Evolutionary conservation across 2,888 invertebrate genomes (phyloP).

Genomic region (Pyrocoelia pectoralis): DNA sequence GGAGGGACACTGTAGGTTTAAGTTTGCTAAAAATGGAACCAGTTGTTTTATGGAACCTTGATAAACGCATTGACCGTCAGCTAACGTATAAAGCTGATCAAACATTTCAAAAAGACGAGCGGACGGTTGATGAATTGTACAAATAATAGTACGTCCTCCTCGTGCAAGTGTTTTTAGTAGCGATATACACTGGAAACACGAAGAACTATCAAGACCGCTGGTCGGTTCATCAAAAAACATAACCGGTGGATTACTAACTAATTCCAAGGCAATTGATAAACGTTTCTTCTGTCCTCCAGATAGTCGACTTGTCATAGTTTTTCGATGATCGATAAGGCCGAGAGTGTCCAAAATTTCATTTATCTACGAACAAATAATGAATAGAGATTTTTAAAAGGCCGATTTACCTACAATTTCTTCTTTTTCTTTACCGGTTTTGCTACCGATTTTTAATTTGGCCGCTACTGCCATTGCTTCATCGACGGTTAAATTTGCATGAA

Average conservation of each 20-base stretch:
- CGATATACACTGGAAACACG: slow-evolving; percentile 93
- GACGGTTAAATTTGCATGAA: slow-evolving; percentile 91
- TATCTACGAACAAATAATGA: slow-evolving; percentile 67
- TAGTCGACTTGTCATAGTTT: slow-evolving; percentile 89
- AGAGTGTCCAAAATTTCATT: slow-evolving; percentile 91
- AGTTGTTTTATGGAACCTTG: slow-evolving; percentile 87
- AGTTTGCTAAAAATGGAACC: slow-evolving; percentile 80
- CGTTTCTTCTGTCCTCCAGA: slow-evolving; percentile 97
- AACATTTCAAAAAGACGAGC: slow-evolving; percentile 97
- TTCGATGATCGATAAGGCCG: slow-evolving; percentile 84
- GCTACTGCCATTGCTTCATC: slow-evolving; percentile 95
- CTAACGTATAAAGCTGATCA: slow-evolving; percentile 91
- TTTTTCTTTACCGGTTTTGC: slow-evolving; percentile 74
- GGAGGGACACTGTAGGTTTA: slow-evolving; percentile 89
- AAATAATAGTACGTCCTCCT: slow-evolving; percentile 93
- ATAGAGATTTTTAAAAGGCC: neutral
- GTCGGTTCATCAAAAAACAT: slow-evolving; percentile 99
- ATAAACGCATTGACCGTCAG: slow-evolving; percentile 95
- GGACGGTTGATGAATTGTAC: slow-evolving; percentile 97
- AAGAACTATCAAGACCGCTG: slow-evolving; percentile 94
- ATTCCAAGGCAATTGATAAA: slow-evolving; percentile 90
- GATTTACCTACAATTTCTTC: slow-evolving; percentile 79
- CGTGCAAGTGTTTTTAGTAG: slow-evolving; percentile 87
- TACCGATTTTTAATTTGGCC: slow-evolving; percentile 86
- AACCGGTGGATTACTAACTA: slow-evolving; percentile 95